Percentiles rank a stretch among this genome's conserved stretches.
Evolutionary conservation across 1,140 invertebrate species (phyloP).

Genomic region (Hylyphantes graminicola): DNA sequence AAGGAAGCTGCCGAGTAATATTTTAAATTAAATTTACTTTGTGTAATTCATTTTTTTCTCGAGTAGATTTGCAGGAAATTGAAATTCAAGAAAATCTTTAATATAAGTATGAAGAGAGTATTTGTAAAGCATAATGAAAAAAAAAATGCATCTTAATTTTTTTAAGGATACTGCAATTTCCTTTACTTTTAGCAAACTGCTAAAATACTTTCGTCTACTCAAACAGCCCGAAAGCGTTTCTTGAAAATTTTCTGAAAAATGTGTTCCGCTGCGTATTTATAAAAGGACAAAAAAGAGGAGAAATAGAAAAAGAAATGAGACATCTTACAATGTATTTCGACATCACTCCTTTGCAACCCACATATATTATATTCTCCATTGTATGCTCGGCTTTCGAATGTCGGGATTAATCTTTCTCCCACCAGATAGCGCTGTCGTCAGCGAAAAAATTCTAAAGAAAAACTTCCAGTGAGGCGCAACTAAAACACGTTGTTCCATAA

Average conservation of each 20-base stretch:
- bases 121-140: too few species aligned
- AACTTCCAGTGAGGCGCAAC: conserved; percentile 10
- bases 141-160: too few species aligned
- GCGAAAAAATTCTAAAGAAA: conserved; percentile 40
- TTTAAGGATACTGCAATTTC: too few species aligned
- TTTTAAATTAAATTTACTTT: too few species aligned
- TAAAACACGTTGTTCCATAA: conserved; percentile 45
- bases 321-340: conserved; percentile 33
- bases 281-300: background rate
- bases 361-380: conserved; percentile 38
- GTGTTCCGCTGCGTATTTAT: conserved; percentile 22
- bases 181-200: too few species aligned
- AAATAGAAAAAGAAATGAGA: conserved; percentile 29
- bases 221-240: conserved; percentile 32
- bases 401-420: conserved; percentile 52
- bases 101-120: too few species aligned
- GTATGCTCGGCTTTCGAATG: conserved; percentile 51
- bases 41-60: too few species aligned
- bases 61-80: too few species aligned
- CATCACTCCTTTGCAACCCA: conserved; percentile 8
- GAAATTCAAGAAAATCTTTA: too few species aligned
- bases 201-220: background rate
- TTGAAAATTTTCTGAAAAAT: conserved; percentile 30
- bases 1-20: too few species aligned
- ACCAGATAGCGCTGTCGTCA: conserved; percentile 46